phyloP scores from a whole-genome alignment of 2,113 vertebrate species.

The Psilopsiagon aymara region DNA sequence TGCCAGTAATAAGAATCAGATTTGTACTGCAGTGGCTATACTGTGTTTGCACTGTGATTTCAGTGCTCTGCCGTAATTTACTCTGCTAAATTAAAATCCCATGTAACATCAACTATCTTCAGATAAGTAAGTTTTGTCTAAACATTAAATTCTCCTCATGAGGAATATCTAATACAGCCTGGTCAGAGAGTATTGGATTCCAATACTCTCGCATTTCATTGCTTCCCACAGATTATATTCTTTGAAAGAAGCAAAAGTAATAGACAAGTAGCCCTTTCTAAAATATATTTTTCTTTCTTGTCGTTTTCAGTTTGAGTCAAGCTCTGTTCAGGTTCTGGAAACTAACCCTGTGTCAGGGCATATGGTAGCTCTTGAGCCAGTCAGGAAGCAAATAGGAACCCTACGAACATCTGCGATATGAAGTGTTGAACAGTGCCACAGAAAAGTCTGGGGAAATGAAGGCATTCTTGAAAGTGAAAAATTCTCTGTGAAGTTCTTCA shows the following conservation, averaged over 20 bases:
- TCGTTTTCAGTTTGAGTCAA: background rate
- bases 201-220: background rate
- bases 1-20: background rate
- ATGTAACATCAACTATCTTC: background rate
- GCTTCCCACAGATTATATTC: background rate
- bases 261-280: background rate
- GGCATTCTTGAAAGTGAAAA: background rate
- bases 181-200: background rate
- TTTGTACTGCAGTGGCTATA: background rate
- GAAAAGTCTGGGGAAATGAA: background rate
- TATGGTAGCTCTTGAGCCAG: background rate
- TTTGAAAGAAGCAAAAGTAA: background rate
- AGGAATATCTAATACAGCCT: background rate
- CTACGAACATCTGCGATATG: background rate
- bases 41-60: background rate
- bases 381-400: background rate
- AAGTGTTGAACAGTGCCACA: background rate
- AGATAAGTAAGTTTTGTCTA: background rate
- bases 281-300: background rate
- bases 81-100: background rate
- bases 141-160: background rate
- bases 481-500: background rate
- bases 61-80: accelerated
- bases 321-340: background rate
- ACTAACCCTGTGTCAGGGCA: background rate